phyloP scores from a whole-genome alignment of 1,140 invertebrate genomes.

The Sycobia sp. region DNA sequence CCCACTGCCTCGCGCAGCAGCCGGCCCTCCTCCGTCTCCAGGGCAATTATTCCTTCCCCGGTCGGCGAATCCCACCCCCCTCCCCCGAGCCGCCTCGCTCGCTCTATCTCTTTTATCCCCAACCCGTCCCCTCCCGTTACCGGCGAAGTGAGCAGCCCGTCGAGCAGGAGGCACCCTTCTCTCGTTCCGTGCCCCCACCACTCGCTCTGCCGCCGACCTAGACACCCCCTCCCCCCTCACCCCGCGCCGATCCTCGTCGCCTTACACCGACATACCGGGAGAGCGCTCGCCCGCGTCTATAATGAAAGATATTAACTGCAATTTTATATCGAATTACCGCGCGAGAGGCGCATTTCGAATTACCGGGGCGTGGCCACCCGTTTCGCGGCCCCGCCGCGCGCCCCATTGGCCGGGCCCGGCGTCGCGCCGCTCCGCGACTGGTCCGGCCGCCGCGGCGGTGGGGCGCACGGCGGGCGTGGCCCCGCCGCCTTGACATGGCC shows the following conservation, averaged over 20 bases:
- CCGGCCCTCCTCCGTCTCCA: slow-evolving; percentile 5
- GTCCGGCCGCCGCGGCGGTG: slow-evolving; percentile 33
- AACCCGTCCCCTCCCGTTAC: not conserved
- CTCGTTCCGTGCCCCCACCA: slow-evolving; percentile 5
- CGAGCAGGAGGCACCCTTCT: too few species aligned
- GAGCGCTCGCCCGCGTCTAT: slow-evolving; percentile 47
- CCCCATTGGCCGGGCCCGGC: slow-evolving; percentile 29
- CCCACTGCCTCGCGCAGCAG: slow-evolving; percentile 19
- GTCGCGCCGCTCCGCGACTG: slow-evolving; percentile 36
- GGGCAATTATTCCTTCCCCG: not conserved
- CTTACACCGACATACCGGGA: slow-evolving; percentile 14
- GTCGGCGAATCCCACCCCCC: not conserved
- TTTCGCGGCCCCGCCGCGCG: not conserved
- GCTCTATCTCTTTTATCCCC: not conserved
- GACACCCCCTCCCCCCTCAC: not conserved
- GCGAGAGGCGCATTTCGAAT: slow-evolving; percentile 62
- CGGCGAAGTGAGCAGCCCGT: too few species aligned
- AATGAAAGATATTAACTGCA: slow-evolving; percentile 65
- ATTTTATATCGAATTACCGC: slow-evolving; percentile 64
- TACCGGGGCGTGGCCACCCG: slow-evolving; percentile 55
- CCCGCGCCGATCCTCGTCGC: not conserved
- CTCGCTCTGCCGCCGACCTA: not conserved
- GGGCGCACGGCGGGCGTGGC: slow-evolving; percentile 48
- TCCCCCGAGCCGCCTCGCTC: slow-evolving; percentile 14
- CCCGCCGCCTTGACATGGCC: slow-evolving; percentile 51